Base-by-base conservation (phyloP, 2,797 vertebrate genomes). In the Cirrhinus mrigala region DNA sequence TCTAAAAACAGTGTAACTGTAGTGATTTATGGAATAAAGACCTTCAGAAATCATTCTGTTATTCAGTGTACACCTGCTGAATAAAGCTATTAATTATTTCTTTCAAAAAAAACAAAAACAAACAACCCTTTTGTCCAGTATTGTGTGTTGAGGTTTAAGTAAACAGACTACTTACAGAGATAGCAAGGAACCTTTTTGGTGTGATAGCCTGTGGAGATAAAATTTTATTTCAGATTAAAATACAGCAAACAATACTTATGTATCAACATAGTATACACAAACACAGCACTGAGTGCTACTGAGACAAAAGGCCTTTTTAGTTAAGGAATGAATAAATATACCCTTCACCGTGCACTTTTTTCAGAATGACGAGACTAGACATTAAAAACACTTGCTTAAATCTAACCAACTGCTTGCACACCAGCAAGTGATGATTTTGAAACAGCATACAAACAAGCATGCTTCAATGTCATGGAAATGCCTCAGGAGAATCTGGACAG, bases 141-240 rank as follows among this genome's bases (percentile, higher is more conserved):
- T 4, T 4, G 14, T 58, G 11, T 74, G 12, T 62, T 62, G 44
- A 50, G 56, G 2, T 68, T 68, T 1, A 69, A 44, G 37, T 14
- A 8, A 86, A 29, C 1, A 15, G 75, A 81, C 40, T 66, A 94
- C 98, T 97, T 93, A 99, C 98, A 5, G 96, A 96, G 87, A 98
- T 97, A 78, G 97, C 95, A 15, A 99, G 94, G 86, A 99, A 96
- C 92, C 98, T 96, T 92, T 99, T 99, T 84, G 98, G 98, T 91
- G 97, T 99, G 88, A 99, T 98, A 79, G 96, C 96, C 98, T 99
- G 83, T 58, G 88, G 88, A 85, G 75, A 84, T 62, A 85, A 70
- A 86, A 70, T 8, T 84, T 48, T 1, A 52, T 54, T 40, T 37
- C 3, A 66, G 11, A 40, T 50, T 44, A 71, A 81, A 58, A 48